Evolutionary conservation across 2,113 vertebrate genomes (phyloP).

Genomic region (Strigops habroptila): DNA sequence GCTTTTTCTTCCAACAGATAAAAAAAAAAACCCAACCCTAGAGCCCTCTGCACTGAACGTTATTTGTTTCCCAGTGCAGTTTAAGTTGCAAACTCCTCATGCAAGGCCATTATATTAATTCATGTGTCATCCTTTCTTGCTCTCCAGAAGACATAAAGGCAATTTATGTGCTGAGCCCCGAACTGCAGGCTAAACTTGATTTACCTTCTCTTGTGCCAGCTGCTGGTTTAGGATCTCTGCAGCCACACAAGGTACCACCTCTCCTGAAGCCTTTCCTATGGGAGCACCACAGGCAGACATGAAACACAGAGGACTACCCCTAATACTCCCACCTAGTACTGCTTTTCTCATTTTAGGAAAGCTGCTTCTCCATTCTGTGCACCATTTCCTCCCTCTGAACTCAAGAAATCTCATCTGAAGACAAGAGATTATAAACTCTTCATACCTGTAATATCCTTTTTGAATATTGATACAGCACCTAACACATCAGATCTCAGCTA

Average conservation of each 20-base stretch:
- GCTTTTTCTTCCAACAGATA: neutral
- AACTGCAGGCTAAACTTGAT: neutral
- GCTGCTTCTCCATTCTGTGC: neutral
- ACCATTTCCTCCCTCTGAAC: neutral
- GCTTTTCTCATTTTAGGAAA: neutral
- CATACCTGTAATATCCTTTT: neutral
- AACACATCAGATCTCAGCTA: neutral
- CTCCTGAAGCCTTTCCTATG: neutral
- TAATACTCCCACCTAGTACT: neutral
- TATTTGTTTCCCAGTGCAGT: neutral
- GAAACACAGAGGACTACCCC: neutral
- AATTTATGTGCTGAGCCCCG: neutral
- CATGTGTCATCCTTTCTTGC: neutral
- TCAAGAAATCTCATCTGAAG: neutral
- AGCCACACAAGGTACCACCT: neutral
- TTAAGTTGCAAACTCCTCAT: neutral
- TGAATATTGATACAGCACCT: neutral
- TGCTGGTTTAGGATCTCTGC: neutral
- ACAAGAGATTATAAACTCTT: neutral
- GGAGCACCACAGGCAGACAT: fast-evolving
- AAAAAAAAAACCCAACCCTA: neutral
- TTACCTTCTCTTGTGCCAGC: neutral
- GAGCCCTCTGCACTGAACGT: neutral
- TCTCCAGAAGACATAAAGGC: neutral
- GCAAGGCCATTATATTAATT: neutral